These are phyloP conservation scores for Stenotaenia linearis DNA, from an alignment of 2,888 invertebrate genomes.

Conservation along the genomic window DNA sequence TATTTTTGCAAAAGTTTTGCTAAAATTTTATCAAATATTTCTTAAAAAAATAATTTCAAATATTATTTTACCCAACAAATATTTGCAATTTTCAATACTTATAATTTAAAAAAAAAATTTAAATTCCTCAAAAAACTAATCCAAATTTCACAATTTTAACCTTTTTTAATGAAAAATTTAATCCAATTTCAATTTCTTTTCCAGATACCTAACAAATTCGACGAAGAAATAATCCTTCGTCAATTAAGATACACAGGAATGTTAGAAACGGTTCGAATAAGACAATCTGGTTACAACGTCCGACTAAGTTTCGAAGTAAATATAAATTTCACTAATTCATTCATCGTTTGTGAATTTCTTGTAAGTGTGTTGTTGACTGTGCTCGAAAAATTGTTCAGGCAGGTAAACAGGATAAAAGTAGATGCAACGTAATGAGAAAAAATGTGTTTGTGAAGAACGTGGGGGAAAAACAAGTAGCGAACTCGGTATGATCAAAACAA, in stretches of 20 bases:
- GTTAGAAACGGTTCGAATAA: constrained; percentile 90
- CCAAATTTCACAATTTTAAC: too few relatives aligned
- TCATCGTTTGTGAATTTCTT: too few relatives aligned
- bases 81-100: too few relatives aligned
- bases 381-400: background rate
- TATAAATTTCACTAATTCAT: too few relatives aligned
- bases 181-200: too few relatives aligned
- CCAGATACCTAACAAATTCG: constrained; percentile 83
- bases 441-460: background rate
- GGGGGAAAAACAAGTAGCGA: background rate
- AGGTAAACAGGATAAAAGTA: constrained; percentile 3
- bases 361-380: background rate
- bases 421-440: background rate
- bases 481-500: background rate
- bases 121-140: too few relatives aligned
- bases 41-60: too few relatives aligned
- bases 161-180: constrained; percentile 40
- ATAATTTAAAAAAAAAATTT: too few relatives aligned
- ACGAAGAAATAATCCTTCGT: constrained; percentile 85
- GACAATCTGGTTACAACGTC: constrained; percentile 93
- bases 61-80: too few relatives aligned
- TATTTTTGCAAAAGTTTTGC: constrained; percentile 18
- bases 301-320: constrained; percentile 73
- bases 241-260: constrained; percentile 92
- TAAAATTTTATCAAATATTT: too few relatives aligned